Evolutionary conservation across 2,797 vertebrate species (phyloP), one percentile per base, ranked within the genome.

Genomic region (Apodemus agrarius): DNA sequence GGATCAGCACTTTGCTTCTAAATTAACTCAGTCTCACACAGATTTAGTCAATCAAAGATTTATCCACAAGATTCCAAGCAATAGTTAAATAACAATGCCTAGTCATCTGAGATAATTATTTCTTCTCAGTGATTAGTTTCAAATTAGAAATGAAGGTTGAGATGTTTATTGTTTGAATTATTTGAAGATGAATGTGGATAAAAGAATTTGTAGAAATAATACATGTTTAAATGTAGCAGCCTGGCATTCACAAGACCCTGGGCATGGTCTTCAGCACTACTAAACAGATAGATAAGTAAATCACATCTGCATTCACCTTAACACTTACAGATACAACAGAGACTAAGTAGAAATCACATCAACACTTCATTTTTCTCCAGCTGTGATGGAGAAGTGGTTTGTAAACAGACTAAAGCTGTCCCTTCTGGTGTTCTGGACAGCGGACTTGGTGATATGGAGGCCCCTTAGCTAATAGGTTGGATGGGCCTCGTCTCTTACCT

Each of bases 171-270:
- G 22, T 63, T 31, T 19, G 74, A 52, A 57, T 52, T 72, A 31
- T 93, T 90, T 90, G 86, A 90, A 78, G 87, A 83, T 76, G 61
- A 40, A 89, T 76, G 67, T 72, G 40, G 49, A 3, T 80, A 83
- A 89, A 75, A 61, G 4, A 63, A 43, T 59, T 82, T 81, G 31
- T 17, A 31, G 84, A 21, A 81, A 81, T 16, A 22, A 31, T 75
- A 34, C 7, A 75, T 89, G 90, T 90, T 92, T 26, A 49, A 88
- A 72, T 34, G 61, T 52, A 49, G 84, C 9, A 2, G 37, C 86
- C 14, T 52, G 37, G 24, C 16, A 7, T 43, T 59, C 86, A 31
- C n/a, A 57, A 59, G 86, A 52, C 52, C 16, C 6, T 43, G n/a
- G 49, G n/a, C 29, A 12, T 43, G 52, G 26, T 89, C 54, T 17